A percentile compares a stretch with the other conserved stretches of the same genome.
Conservation (phyloP, 2,113 vertebrate genomes). For the Chaetops frenatus region DNA sequence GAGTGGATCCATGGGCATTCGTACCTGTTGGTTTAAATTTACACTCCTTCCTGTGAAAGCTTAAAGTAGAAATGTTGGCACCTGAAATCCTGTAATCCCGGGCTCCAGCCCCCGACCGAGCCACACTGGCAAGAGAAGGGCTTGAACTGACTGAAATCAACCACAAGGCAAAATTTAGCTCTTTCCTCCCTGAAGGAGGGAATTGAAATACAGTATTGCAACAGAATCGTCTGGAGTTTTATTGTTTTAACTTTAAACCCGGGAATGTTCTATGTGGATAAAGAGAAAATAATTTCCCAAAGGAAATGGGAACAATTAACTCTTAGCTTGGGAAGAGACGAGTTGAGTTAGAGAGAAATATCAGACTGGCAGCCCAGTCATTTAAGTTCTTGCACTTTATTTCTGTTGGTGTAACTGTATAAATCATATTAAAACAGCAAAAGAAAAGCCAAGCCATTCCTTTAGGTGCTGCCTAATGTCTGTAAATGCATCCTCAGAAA, state of each 20-base stretch:
- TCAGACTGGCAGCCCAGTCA: not conserved
- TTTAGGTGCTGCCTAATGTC: not conserved
- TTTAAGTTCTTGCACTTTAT: not conserved
- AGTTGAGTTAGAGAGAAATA: not conserved
- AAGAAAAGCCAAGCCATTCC: not conserved
- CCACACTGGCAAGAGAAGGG: not conserved
- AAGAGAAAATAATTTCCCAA: not conserved
- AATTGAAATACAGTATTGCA: not conserved
- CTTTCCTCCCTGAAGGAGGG: not conserved
- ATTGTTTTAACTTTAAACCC: not conserved
- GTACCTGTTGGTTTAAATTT: conserved; percentile 44
- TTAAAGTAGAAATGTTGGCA: conserved; percentile 27
- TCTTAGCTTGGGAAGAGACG: not conserved
- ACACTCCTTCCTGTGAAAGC: conserved; percentile 40
- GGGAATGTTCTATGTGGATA: not conserved
- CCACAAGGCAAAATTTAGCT: not conserved
- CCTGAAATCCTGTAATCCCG: not conserved
- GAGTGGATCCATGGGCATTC: conserved; percentile 6
- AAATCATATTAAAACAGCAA: not conserved
- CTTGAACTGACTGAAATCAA: not conserved
- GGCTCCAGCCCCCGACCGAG: not conserved
- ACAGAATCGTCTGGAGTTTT: not conserved
- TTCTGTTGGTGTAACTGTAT: not conserved
- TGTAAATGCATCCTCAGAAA: not conserved
- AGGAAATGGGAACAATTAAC: not conserved